Percentiles rank a stretch among this genome's conserved stretches.
Evolutionary conservation across 1,140 invertebrate genomes (phyloP).

Genomic region (Sminthurinus signatus): DNA sequence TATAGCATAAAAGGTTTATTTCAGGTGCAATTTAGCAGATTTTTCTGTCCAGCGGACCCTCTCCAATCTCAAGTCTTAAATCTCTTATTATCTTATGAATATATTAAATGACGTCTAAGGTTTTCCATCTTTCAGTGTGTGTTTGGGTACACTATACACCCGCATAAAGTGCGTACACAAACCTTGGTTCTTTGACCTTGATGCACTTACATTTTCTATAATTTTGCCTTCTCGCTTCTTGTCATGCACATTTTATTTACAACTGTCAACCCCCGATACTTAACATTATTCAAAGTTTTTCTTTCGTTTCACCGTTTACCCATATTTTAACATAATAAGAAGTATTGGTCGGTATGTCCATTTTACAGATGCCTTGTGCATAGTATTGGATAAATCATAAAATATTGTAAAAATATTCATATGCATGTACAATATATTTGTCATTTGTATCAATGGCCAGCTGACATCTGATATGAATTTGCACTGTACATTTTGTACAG

Average conservation of each 20-base stretch:
- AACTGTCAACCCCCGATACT: background rate
- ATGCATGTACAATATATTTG: too few species aligned
- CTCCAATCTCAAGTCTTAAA: background rate
- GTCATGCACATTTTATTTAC: too few species aligned
- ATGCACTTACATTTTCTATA: conserved; percentile 25
- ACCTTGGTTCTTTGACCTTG: conserved; percentile 37
- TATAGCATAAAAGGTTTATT: background rate
- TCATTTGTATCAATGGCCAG: too few species aligned
- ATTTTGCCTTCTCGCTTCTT: background rate
- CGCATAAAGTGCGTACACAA: background rate
- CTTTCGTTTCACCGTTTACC: too few species aligned
- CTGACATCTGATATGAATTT: too few species aligned
- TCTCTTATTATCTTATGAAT: background rate
- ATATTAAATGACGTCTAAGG: background rate
- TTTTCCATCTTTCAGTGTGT: background rate
- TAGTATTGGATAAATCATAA: too few species aligned
- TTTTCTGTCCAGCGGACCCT: background rate
- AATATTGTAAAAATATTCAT: too few species aligned
- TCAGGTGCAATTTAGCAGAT: background rate
- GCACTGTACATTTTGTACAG: too few species aligned
- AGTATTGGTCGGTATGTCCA: too few species aligned
- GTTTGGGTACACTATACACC: background rate
- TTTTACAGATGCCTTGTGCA: too few species aligned
- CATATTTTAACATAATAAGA: too few species aligned
- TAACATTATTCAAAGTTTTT: background rate